Evolutionary conservation across 1,140 invertebrate genomes (phyloP).

Genomic region (Sitobion miscanthi): DNA sequence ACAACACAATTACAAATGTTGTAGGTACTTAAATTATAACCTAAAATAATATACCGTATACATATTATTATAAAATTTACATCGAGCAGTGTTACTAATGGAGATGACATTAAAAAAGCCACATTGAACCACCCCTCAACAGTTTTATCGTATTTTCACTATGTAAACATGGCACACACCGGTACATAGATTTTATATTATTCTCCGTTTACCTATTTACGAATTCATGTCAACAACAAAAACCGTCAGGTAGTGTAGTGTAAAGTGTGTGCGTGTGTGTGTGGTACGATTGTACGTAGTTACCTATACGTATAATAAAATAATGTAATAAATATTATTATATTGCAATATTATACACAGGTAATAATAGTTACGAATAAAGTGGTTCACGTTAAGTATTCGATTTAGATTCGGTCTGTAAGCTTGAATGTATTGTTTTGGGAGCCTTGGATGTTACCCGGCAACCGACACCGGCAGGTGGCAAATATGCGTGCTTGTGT

Average conservation of each 20-base stretch:
- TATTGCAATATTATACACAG: neutral
- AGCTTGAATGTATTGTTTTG: constrained; percentile 16
- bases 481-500: neutral
- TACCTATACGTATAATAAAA: neutral
- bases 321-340: neutral
- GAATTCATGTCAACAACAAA: neutral
- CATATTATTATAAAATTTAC: neutral
- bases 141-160: neutral
- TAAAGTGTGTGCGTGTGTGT: neutral
- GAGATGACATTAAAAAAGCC: neutral
- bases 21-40: neutral
- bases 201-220: neutral
- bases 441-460: constrained; percentile 24
- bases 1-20: neutral
- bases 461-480: constrained; percentile 47
- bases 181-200: constrained; percentile 13
- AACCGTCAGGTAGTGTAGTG: neutral
- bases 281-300: neutral
- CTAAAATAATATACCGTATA: neutral
- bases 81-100: neutral
- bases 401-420: neutral
- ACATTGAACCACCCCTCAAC: neutral
- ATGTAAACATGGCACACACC: neutral
- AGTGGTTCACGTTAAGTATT: neutral
- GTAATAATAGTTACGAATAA: constrained; percentile 14